Evolutionary conservation across 2,797 vertebrate species (phyloP), one percentile per base, ranked within the genome.

Genomic region (Chromobotia macracanthus): DNA sequence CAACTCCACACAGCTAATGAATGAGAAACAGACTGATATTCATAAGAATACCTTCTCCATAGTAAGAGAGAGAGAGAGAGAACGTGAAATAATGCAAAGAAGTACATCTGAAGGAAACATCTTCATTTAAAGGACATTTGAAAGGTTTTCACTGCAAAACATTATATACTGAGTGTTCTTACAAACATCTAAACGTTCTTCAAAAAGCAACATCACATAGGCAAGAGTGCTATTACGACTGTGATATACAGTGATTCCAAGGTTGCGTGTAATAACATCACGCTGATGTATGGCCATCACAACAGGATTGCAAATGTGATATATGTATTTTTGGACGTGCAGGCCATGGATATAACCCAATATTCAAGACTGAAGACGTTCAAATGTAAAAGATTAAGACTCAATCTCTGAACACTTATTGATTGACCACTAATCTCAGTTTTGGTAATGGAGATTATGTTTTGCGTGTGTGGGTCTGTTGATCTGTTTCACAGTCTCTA

Each of bases 401-500:
- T 44, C 41, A 2, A 44, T 44, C 10, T 38, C 1, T 38, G 35
- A 38, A 38, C 35, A 38, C 6, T 38, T 51, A 50, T 2, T 18
- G 5, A 28, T 6, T 28, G 23, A 15, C 7, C 18, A n/a, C 51
- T 10, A 21, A 7, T 60, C 23, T 60, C 1, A 58, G 15, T 25
- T 60, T 60, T 13, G 23, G 2, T 13, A 13, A 3, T 15, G 25
- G 58, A 10, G 41, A 64, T 69, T 38, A 46, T 77, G 23, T 71
- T 28, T 70, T 41, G 11, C 19, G 70, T 41, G n/a, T 78, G 79
- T 63, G 48, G 23, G 6, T 69, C 53, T 61, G 60, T 67, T 4
- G 35, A 44, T 44, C 41, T 75, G 9, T 16, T 72, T 83, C 46
- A 80, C 74, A 88, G 41, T 67, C 65, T 75, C 50, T 77, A 60